Percentiles rank a stretch among this genome's conserved stretches.
phyloP scores from a whole-genome alignment of 2,113 vertebrate genomes.

The Larimichthys polyactis region DNA sequence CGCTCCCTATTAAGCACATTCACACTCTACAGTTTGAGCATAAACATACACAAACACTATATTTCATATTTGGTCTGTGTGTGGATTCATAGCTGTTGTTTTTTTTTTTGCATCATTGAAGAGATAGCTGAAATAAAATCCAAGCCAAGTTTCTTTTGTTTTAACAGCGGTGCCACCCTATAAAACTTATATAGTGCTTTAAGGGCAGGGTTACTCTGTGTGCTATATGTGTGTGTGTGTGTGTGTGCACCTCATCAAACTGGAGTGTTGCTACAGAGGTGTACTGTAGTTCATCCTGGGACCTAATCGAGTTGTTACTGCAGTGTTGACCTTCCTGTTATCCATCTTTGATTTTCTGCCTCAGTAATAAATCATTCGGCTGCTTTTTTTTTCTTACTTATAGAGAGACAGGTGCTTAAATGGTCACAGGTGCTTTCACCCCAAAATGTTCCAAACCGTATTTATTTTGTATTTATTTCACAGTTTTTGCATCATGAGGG shows the following conservation, averaged over 20 bases:
- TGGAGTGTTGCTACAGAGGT: background rate
- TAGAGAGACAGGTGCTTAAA: background rate
- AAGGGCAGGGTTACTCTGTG: background rate
- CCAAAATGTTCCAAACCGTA: too few species aligned
- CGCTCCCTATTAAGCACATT: background rate
- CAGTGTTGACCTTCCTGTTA: conserved; percentile 38
- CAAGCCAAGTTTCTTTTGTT: background rate
- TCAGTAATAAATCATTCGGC: conserved; percentile 52
- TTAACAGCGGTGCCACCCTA: background rate
- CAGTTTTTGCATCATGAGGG: background rate
- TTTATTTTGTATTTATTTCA: background rate
- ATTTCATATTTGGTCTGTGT: background rate
- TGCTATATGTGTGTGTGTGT: background rate
- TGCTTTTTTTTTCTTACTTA: background rate
- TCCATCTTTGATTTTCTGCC: conserved; percentile 55
- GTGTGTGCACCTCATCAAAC: background rate
- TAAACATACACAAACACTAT: background rate
- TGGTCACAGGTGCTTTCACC: background rate
- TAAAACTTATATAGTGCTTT: background rate
- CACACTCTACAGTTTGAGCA: background rate
- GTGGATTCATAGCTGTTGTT: background rate
- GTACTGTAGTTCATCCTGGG: conserved; percentile 36
- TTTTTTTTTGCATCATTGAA: background rate
- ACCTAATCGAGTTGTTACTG: conserved; percentile 38
- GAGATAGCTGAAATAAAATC: background rate